These are phyloP conservation scores for Cephalopholis sonnerati DNA, from an alignment of 2,113 vertebrate genomes.

Conservation along the genomic window DNA sequence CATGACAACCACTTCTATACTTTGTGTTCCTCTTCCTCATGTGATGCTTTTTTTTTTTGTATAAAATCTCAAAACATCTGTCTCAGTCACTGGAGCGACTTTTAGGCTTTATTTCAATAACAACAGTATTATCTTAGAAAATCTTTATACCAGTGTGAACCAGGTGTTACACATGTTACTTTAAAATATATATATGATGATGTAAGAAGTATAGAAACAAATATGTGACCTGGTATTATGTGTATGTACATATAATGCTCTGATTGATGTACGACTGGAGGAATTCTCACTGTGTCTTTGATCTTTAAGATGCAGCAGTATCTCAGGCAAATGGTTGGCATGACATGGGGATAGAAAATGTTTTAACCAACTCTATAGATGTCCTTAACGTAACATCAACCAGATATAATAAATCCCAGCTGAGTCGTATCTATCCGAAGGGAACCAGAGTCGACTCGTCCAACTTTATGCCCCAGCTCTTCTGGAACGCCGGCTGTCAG, in stretches of 20 bases:
- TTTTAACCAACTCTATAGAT: background rate
- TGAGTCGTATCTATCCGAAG: constrained; percentile 98
- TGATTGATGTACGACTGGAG: background rate
- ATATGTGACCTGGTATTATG: background rate
- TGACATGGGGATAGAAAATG: background rate
- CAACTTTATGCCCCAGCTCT: constrained; percentile 99
- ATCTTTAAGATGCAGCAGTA: background rate
- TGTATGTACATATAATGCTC: background rate
- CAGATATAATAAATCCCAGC: constrained; percentile 98
- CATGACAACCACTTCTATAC: constrained; percentile 41
- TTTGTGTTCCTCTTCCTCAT: constrained; percentile 14
- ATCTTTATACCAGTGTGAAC: background rate
- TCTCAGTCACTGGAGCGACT: constrained; percentile 3
- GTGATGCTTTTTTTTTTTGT: background rate
- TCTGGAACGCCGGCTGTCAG: constrained; percentile 98
- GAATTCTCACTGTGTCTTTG: background rate
- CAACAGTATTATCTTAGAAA: background rate
- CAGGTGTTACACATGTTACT: background rate
- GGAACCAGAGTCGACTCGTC: constrained; percentile 98
- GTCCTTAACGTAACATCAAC: constrained; percentile 83
- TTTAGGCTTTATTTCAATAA: background rate
- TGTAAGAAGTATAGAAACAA: background rate
- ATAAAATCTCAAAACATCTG: background rate
- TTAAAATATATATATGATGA: background rate
- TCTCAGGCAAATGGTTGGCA: background rate